Base-by-base conservation (phyloP, 2,113 vertebrate genomes). In the Brienomyrus longianalis region DNA sequence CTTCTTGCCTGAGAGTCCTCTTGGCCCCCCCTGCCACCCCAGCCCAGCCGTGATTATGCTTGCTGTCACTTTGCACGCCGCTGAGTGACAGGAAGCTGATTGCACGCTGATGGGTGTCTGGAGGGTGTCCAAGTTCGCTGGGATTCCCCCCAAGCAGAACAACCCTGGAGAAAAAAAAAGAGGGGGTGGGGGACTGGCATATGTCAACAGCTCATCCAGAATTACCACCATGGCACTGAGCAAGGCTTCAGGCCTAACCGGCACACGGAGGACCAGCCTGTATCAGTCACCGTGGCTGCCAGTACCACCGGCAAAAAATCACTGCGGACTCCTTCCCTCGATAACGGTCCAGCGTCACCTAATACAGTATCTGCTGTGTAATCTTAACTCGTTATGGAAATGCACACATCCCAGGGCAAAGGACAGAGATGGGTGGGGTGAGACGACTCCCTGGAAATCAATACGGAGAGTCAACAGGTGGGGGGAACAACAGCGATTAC, bases 81-180 rank as follows among this genome's bases (percentile, higher is more conserved):
- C 94, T 97, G 96, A 97, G 96, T 97, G 96, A 97, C 96, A 97
- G 96, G 94, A 95, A 95, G 96, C 96, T 96, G 97, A 98, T 97
- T 95, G 95, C 95, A 95, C 95, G 84, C 95, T 96, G 96, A 91
- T 94, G 96, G 70, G 96, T 93, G 93, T 95, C 95, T 98, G 97
- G 97, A 97, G 90, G 92, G 59, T 90, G 95, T 97, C 98, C 97
- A 98, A 96, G 94, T 96, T 95, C 96, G 96, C 95, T 93, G 94
- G 95, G 96, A 89, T 89, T 70, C 62, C 56, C 56, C 45, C 27
- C 56, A 62, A 77, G 86, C 88, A 43, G 83, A 90, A 50, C 84
- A 66, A 45, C 59, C 89, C 83, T 59, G 83, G 89, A 70, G 89
- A 86, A n/a, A 47, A 39, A 39, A 66, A 43, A 27, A 62, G 6